Conservation (phyloP, 2,888 invertebrate species). For the Alcis repandata region DNA sequence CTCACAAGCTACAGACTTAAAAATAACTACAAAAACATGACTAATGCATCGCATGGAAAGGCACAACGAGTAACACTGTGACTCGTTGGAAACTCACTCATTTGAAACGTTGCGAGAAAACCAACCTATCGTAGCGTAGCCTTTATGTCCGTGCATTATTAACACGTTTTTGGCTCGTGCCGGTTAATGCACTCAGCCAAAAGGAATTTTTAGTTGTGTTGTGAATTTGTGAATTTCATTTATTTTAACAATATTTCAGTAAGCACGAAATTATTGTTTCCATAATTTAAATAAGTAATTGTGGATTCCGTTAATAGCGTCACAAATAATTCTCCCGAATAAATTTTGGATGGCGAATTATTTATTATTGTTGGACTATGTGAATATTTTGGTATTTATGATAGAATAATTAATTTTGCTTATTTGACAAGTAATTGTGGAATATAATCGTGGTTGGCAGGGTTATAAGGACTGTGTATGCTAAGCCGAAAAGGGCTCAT, state of each 20-base stretch:
- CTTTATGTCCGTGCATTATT: constrained; percentile 15
- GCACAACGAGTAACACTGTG: too few relatives aligned
- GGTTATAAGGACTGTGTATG: too few relatives aligned
- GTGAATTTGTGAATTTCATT: constrained; percentile 14
- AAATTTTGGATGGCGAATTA: neutral
- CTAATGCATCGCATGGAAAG: too few relatives aligned
- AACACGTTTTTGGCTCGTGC: constrained; percentile 15
- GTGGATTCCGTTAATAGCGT: neutral
- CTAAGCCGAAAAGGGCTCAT: too few relatives aligned
- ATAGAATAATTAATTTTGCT: neutral
- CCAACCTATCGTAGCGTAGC: neutral
- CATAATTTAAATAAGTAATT: neutral
- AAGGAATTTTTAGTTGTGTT: constrained; percentile 15
- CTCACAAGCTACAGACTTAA: too few relatives aligned
- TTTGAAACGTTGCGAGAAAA: neutral
- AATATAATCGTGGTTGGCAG: too few relatives aligned
- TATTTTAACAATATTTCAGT: neutral
- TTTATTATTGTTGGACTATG: too few relatives aligned
- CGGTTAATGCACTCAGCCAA: constrained; percentile 25
- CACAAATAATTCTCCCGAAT: neutral
- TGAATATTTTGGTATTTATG: neutral
- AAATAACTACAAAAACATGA: too few relatives aligned
- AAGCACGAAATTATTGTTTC: neutral
- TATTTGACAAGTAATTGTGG: neutral
- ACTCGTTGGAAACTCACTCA: too few relatives aligned